Evolutionary conservation across 2,797 vertebrate genomes (phyloP).

Genomic region (Spatula versicolor): DNA sequence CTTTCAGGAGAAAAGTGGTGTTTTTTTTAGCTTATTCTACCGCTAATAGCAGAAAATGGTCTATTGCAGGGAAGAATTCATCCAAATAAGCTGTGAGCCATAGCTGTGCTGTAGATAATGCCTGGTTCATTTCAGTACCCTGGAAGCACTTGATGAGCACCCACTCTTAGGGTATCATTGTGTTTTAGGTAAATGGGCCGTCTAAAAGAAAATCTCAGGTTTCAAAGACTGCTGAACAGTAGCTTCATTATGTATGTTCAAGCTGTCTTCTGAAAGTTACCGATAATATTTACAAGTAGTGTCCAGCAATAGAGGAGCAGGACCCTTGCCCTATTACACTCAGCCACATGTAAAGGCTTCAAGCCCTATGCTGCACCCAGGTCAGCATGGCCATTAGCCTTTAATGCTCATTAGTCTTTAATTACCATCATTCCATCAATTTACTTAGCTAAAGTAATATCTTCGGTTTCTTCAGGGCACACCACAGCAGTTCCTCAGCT

Average conservation of each 20-base stretch:
- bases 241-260: not conserved
- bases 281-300: not conserved
- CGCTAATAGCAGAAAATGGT: conserved; percentile 32
- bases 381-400: not conserved
- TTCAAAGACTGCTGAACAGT: not conserved
- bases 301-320: fast-evolving
- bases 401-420: not conserved
- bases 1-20: not conserved
- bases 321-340: not conserved
- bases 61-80: conserved; percentile 1
- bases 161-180: not conserved
- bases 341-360: not conserved
- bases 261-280: not conserved
- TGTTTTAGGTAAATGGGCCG: not conserved
- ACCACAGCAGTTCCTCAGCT: not conserved
- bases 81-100: conserved; percentile 31
- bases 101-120: not conserved
- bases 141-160: not conserved
- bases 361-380: fast-evolving
- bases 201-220: not conserved
- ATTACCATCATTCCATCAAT: not conserved
- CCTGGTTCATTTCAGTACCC: not conserved
- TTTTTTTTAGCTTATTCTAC: not conserved
- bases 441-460: not conserved
- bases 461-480: not conserved